A percentile compares a stretch with the other conserved stretches of the same genome.
Conservation (phyloP, 2,888 invertebrate species). For the Heliconius hortense region DNA sequence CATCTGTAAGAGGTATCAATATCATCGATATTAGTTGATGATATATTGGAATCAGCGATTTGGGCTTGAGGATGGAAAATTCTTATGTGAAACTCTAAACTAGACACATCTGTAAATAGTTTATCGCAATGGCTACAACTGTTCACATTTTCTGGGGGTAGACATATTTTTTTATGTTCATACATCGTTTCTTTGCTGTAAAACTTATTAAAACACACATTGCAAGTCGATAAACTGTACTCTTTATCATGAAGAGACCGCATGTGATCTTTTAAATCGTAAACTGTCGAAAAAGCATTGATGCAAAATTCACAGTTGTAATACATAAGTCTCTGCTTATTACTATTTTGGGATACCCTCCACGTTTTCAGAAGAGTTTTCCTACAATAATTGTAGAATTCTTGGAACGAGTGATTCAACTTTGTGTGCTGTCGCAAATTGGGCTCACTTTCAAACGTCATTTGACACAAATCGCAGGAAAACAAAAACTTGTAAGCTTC, state of each 20-base stretch:
- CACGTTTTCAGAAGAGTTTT: constrained; percentile 49
- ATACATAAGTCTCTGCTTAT: constrained; percentile 38
- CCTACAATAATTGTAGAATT: constrained; percentile 65
- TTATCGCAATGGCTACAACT: constrained; percentile 66
- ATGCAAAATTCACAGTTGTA: constrained; percentile 65
- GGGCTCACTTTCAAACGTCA: constrained; percentile 54
- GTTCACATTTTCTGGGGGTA: constrained; percentile 60
- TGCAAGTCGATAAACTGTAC: constrained; percentile 60
- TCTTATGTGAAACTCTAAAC: constrained; percentile 63
- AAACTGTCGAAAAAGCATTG: constrained; percentile 52
- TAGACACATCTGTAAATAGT: constrained; percentile 65
- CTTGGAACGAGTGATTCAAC: constrained; percentile 60
- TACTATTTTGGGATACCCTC: constrained; percentile 30
- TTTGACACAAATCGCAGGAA: constrained; percentile 55
- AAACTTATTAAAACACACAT: constrained; percentile 69
- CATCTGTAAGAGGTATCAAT: constrained; percentile 56
- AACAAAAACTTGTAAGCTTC: constrained; percentile 35
- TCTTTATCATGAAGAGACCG: constrained; percentile 57
- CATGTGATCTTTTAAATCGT: constrained; percentile 66
- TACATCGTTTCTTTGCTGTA: constrained; percentile 58
- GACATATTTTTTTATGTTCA: constrained; percentile 60
- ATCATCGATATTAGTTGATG: constrained; percentile 56
- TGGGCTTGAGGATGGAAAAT: constrained; percentile 70
- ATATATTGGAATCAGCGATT: constrained; percentile 60
- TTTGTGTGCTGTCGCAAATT: constrained; percentile 61